Percentiles rank a stretch among this genome's conserved stretches.
These are phyloP conservation scores for Pyrocephalus nanus DNA, from an alignment of 2,797 vertebrate genomes.

Conservation along the genomic window DNA sequence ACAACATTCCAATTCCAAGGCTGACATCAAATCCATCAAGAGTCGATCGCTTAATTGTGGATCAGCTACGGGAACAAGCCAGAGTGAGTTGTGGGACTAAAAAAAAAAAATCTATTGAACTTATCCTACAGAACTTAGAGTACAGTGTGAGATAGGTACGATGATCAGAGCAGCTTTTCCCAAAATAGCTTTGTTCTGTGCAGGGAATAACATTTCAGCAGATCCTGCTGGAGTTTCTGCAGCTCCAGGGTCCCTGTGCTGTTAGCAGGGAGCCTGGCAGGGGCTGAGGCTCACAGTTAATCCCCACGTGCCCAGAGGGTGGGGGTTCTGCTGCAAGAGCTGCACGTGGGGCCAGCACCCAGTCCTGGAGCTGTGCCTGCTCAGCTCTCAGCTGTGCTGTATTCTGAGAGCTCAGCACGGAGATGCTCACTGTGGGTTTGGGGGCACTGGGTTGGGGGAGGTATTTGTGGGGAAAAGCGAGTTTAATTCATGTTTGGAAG, in stretches of 20 bases:
- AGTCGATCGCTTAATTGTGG: slow-evolving; percentile 89
- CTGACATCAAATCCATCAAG: slow-evolving; percentile 84
- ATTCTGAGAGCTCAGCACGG: background rate
- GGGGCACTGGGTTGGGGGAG: background rate
- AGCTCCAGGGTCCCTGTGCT: background rate
- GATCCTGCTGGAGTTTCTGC: background rate
- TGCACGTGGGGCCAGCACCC: background rate
- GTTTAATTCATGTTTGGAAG: background rate
- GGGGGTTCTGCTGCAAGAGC: background rate
- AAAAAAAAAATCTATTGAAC: background rate
- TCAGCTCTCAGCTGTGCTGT: background rate
- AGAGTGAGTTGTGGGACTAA: slow-evolving; percentile 80
- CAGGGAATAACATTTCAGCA: background rate
- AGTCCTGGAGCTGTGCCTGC: background rate
- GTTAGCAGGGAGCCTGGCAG: background rate
- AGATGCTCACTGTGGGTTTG: background rate
- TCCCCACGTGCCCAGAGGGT: background rate
- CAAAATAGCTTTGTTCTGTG: slow-evolving; percentile 22
- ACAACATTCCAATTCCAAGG: slow-evolving; percentile 79
- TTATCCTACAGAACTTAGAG: background rate
- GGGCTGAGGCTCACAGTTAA: background rate
- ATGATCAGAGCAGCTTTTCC: background rate
- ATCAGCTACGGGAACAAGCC: slow-evolving; percentile 88
- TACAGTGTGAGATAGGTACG: background rate
- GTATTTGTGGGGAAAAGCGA: background rate